Conservation (phyloP, 2,113 vertebrate genomes). For the Rallus limicola region DNA sequence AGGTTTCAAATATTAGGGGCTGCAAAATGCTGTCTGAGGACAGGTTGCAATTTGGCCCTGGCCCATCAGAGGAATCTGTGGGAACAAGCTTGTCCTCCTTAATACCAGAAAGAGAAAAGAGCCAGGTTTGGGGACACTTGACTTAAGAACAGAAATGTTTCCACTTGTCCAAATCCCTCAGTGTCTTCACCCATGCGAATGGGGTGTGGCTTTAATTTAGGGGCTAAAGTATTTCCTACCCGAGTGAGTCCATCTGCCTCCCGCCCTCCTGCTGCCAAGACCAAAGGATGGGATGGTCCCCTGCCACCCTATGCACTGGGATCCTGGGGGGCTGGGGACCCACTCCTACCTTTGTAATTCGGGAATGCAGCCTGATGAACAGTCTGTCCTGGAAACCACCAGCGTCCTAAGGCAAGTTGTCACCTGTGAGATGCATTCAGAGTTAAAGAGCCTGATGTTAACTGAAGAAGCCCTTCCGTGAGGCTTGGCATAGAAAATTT, state of each 20-base stretch:
- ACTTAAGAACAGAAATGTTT: not conserved
- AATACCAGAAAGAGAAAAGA: not conserved
- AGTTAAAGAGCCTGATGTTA: not conserved
- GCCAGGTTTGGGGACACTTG: not conserved
- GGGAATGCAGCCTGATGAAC: not conserved
- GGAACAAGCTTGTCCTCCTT: not conserved
- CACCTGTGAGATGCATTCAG: not conserved
- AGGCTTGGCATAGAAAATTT: not conserved
- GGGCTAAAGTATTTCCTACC: not conserved
- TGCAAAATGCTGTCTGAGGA: not conserved
- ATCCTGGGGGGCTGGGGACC: not conserved
- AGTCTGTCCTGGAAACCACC: not conserved
- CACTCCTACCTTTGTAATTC: not conserved
- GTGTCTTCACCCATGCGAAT: fast-evolving
- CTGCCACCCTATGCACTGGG: fast-evolving
- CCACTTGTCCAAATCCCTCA: not conserved
- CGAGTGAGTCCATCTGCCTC: fast-evolving
- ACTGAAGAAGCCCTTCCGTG: not conserved
- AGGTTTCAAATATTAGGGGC: not conserved
- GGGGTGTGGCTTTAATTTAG: not conserved
- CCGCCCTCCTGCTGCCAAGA: not conserved
- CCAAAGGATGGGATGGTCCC: fast-evolving
- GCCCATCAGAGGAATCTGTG: not conserved
- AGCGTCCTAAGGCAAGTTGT: not conserved
- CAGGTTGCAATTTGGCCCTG: not conserved